Evolutionary conservation across 2,797 vertebrate genomes (phyloP).

Genomic region (Adrianichthys oophorus): DNA sequence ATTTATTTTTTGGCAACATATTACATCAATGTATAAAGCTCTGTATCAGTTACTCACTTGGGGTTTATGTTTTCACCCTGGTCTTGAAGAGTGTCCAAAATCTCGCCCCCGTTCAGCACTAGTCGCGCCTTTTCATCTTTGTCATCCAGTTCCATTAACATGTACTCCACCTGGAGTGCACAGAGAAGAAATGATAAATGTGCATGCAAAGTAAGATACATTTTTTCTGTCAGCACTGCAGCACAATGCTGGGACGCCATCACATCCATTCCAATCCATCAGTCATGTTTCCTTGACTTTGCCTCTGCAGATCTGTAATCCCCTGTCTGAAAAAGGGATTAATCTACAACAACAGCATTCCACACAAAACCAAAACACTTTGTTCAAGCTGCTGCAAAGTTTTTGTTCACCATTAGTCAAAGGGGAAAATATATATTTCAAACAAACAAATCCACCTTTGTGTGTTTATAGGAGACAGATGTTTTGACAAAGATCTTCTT

Average conservation of each 20-base stretch:
- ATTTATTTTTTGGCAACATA: background rate
- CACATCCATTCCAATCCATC: slow-evolving; percentile 68
- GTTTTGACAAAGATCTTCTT: no score
- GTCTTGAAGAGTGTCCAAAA: slow-evolving; percentile 91
- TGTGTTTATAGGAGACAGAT: no score
- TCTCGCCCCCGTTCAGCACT: slow-evolving; percentile 81
- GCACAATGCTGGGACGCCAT: slow-evolving; percentile 29
- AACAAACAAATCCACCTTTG: no score
- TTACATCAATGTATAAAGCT: background rate
- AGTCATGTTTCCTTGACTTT: slow-evolving; percentile 67
- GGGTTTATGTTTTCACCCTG: slow-evolving; percentile 93
- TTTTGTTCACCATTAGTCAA: slow-evolving; percentile 17
- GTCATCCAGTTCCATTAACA: slow-evolving; percentile 92
- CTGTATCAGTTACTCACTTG: slow-evolving; percentile 84
- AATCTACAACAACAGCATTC: slow-evolving; percentile 80
- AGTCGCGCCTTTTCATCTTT: slow-evolving; percentile 88
- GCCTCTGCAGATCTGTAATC: slow-evolving; percentile 58
- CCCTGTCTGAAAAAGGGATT: slow-evolving; percentile 70
- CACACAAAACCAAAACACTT: slow-evolving; percentile 66
- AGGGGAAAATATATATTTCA: slow-evolving; percentile 1
- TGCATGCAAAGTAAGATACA: background rate
- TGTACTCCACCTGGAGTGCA: slow-evolving; percentile 90
- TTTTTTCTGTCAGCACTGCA: background rate
- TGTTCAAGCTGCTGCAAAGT: slow-evolving; percentile 42
- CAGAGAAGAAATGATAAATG: slow-evolving; percentile 8